A percentile compares a stretch with the other conserved stretches of the same genome.
phyloP scores from a whole-genome alignment of 2,113 vertebrate species.

The Cyphomyrus plagiostoma region DNA sequence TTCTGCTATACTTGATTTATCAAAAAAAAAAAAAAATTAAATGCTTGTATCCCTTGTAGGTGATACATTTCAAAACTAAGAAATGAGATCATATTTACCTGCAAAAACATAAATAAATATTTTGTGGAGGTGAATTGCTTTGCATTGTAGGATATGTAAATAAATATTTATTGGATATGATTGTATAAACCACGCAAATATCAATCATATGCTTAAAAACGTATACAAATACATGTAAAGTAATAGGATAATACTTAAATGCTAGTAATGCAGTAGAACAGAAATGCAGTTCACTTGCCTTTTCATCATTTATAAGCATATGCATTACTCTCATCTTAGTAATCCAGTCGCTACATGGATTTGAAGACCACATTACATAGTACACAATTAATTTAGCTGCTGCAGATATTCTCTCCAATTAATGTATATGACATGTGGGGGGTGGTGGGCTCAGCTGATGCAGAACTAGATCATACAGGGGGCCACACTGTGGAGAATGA shows the following conservation, averaged over 20 bases:
- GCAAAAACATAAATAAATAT: background rate
- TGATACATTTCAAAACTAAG: background rate
- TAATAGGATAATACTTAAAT: background rate
- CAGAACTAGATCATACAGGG: constrained; percentile 60
- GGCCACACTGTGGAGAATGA: constrained; percentile 54
- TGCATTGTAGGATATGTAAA: background rate
- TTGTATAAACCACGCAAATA: background rate
- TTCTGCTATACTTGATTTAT: background rate
- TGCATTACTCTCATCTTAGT: background rate
- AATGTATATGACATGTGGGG: background rate
- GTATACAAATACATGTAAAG: background rate
- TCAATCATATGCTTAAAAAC: background rate
- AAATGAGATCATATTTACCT: background rate
- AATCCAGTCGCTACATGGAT: background rate
- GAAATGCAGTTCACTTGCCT: background rate
- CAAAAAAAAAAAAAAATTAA: background rate
- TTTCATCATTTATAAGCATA: background rate
- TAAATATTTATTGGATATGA: background rate
- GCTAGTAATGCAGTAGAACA: constrained; percentile 7
- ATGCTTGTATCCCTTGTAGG: background rate
- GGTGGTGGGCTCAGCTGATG: background rate
- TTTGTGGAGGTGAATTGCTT: background rate
- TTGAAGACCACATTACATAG: background rate
- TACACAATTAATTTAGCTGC: background rate
- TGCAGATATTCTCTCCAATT: background rate